Conservation (phyloP, 1,140 invertebrate genomes). For the Aethina tumida region DNA sequence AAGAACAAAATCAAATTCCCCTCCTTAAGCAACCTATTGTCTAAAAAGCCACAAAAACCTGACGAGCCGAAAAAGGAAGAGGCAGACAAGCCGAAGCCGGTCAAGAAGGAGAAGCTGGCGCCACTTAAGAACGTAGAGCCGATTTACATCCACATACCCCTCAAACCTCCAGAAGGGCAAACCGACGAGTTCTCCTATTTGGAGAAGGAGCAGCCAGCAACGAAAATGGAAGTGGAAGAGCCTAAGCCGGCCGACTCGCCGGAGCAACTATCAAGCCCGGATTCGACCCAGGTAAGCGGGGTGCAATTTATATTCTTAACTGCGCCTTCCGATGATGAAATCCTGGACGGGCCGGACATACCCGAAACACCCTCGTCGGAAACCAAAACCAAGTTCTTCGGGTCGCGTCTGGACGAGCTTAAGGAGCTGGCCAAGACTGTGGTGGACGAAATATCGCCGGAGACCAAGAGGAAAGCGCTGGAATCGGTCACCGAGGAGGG, state of each 20-base stretch:
- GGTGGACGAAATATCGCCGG: conserved; percentile 26
- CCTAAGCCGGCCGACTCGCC: conserved; percentile 2
- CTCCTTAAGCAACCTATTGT: conserved; percentile 11
- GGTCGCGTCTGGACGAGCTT: conserved; percentile 21
- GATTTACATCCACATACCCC: conserved; percentile 33
- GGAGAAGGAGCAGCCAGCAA: conserved; percentile 17
- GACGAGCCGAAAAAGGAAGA: conserved; percentile 12
- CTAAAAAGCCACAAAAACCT: conserved; percentile 8
- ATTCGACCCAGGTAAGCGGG: conserved; percentile 12
- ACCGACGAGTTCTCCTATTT: conserved; percentile 31
- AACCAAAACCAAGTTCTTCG: conserved; percentile 22
- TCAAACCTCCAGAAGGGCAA: conserved; percentile 30
- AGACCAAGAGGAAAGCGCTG: conserved; percentile 15
- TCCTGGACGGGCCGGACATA: conserved; percentile 25
- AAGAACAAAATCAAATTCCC: conserved; percentile 28
- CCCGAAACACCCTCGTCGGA: conserved; percentile 30
- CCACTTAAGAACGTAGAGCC: conserved; percentile 12
- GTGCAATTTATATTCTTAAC: conserved; percentile 34
- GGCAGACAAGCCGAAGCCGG: conserved; percentile 1
- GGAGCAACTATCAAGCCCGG: conserved; percentile 13
- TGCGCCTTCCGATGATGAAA: conserved; percentile 33
- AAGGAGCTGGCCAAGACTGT: conserved; percentile 27
- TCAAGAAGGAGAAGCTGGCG: conserved; percentile 4
- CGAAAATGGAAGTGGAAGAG: conserved; percentile 3
- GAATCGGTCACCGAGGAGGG: conserved; percentile 23